Evolutionary conservation across 2,113 vertebrate species (phyloP), one percentile per base, ranked within the genome.

Genomic region (Heloderma charlesbogerti): DNA sequence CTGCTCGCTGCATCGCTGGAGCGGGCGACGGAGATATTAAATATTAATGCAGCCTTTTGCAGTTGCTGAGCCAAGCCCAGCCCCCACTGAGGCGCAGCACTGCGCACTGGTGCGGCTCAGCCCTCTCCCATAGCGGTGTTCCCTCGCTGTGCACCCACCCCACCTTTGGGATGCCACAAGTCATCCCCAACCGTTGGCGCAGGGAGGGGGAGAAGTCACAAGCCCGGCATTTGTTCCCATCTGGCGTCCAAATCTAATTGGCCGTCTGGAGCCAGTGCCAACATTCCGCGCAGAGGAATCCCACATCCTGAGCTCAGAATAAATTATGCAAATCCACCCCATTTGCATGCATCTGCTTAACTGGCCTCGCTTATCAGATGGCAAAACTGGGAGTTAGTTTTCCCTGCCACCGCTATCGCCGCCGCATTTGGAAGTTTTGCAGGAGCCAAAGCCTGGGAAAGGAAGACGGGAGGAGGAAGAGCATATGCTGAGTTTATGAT

Each of bases 31-130:
- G 83, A 90, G 89, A 90, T 90, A 90, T 90, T 90, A 90, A 90
- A 90, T 90, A 90, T 90, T 90, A 90, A 90, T 90, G 89, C 89
- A 90, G 89, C 63, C 84, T 90, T 84, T 90, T 86, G 89, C 89
- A 90, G 84, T 67, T 45, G 74, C 89, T 9, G 45, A 90, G 74
- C 82, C 13, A 3, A 86, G 84, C 89, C 83, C 82, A 66, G 54
- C 89, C 82, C 72, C 89, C 83, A 40, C 27, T 63, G 40, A 18
- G 75, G 63, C 74, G 86, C 83, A 31, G 89, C 89, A 90, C 89
- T 90, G 89, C 84, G 63, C 78, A 86, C 89, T 79, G 82, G 48
- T 34, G 31, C 25, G 43, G 89, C 60, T 15, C 34, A 71, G 45
- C 83, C 54, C 31, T 6, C 79, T 81, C 79, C 79, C 34, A 31